A percentile compares a stretch with the other conserved stretches of the same genome.
Conservation (phyloP, 2,797 vertebrate genomes). For the Darevskia nairensis region DNA sequence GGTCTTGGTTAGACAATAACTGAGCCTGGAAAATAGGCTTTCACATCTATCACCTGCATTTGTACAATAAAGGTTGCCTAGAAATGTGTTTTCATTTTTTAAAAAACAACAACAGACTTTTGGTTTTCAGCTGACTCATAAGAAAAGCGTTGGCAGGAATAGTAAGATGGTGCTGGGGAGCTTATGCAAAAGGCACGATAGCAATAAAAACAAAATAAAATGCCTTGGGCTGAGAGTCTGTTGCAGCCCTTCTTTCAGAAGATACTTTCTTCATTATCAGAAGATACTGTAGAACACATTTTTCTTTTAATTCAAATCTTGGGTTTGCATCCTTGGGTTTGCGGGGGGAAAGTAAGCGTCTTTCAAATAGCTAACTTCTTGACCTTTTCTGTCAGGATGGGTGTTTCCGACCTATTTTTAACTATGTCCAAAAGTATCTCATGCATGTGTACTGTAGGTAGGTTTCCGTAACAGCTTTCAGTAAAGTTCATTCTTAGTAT, state of each 20-base stretch:
- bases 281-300: constrained; percentile 38
- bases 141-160: constrained; percentile 55
- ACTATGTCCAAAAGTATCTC: neutral
- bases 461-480: neutral
- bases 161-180: constrained; percentile 45
- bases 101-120: constrained; percentile 55
- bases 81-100: constrained; percentile 52
- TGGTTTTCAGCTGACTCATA: constrained; percentile 64
- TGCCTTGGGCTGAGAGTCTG: constrained; percentile 54
- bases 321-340: constrained; percentile 16
- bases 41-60: constrained; percentile 14
- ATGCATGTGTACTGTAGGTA: neutral
- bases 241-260: constrained; percentile 60
- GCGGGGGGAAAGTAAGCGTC: neutral
- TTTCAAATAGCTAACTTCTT: neutral
- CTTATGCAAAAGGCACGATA: constrained; percentile 57
- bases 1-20: neutral
- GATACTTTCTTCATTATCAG: constrained; percentile 64
- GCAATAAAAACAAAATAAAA: constrained; percentile 35
- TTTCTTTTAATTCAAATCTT: constrained; percentile 38
- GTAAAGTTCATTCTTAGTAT: neutral
- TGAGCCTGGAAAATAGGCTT: constrained; percentile 20
- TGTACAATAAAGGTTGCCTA: constrained; percentile 32
- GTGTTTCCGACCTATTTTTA: neutral
- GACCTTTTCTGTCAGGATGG: neutral